These are phyloP conservation scores for Argyrosomus japonicus DNA, from an alignment of 2,113 vertebrate genomes.

Conservation along the genomic window DNA sequence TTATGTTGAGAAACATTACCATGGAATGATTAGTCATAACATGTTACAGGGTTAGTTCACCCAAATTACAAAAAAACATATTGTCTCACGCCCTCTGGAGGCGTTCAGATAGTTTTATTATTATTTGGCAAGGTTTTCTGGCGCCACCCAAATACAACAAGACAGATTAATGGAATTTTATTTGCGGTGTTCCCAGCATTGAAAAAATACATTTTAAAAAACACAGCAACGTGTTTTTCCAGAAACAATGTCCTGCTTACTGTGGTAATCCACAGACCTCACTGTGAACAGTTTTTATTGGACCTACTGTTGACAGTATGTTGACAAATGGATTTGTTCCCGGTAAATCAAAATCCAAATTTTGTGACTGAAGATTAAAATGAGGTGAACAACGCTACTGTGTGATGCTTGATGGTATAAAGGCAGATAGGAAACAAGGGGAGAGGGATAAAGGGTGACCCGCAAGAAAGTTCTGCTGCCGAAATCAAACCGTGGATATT, in stretches of 20 bases:
- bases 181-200: conserved; percentile 1
- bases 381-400: neutral
- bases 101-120: neutral
- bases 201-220: neutral
- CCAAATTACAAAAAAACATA: conserved; percentile 15
- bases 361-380: conserved; percentile 11
- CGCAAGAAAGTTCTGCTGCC: neutral
- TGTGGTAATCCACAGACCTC: conserved; percentile 17
- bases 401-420: too few species aligned
- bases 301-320: conserved; percentile 9
- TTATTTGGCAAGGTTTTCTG: conserved; percentile 22
- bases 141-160: conserved; percentile 18
- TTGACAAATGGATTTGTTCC: conserved; percentile 22
- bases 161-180: conserved; percentile 10
- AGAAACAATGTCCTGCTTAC: conserved; percentile 24
- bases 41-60: neutral
- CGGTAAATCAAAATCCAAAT: conserved; percentile 1
- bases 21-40: conserved; percentile 26
- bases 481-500: neutral
- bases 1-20: conserved; percentile 12
- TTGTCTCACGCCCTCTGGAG: conserved; percentile 18
- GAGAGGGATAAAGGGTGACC: neutral
- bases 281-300: conserved; percentile 22
- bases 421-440: neutral
- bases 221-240: conserved; percentile 6